Evolutionary conservation across 30 jellyfish, hydroid and myxozoan genomes (phyloP).

Genomic region (Hydractinia echinata): DNA sequence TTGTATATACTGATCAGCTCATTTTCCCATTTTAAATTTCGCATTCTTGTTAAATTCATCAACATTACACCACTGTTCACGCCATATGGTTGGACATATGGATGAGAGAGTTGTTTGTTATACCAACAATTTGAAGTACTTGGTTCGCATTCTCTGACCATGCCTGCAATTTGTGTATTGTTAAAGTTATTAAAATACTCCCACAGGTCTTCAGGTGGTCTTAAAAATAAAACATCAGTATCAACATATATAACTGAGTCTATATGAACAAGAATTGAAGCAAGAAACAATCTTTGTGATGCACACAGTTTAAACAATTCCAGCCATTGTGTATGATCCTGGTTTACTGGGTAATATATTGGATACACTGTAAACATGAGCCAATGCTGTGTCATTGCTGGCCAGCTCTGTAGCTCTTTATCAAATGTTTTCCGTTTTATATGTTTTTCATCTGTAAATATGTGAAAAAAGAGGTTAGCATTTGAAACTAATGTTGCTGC

Average conservation of each 20-base stretch:
- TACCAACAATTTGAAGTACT: conserved; percentile 73
- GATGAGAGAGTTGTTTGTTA: conserved; percentile 42
- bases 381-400: conserved; percentile 46
- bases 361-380: conserved; percentile 38
- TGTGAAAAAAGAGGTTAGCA: conserved; percentile 50
- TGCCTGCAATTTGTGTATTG: conserved; percentile 60
- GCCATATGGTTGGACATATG: conserved; percentile 67
- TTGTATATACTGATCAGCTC: conserved; percentile 47
- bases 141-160: conserved; percentile 73
- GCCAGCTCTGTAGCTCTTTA: conserved; percentile 57
- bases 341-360: conserved; percentile 49
- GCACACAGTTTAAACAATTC: conserved; percentile 82
- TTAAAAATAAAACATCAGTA: conserved; percentile 71
- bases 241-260: conserved; percentile 85
- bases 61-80: conserved; percentile 86
- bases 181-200: conserved; percentile 39
- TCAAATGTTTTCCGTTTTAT: conserved; percentile 36
- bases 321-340: conserved; percentile 50
- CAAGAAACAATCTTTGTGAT: conserved; percentile 67
- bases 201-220: conserved; percentile 89
- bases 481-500: conserved; percentile 57
- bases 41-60: conserved; percentile 86
- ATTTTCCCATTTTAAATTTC: conserved; percentile 50
- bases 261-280: conserved; percentile 53
- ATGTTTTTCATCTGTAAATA: conserved; percentile 57